Evolutionary conservation across 2,113 vertebrate species (phyloP).

Genomic region (Equus przewalskii): DNA sequence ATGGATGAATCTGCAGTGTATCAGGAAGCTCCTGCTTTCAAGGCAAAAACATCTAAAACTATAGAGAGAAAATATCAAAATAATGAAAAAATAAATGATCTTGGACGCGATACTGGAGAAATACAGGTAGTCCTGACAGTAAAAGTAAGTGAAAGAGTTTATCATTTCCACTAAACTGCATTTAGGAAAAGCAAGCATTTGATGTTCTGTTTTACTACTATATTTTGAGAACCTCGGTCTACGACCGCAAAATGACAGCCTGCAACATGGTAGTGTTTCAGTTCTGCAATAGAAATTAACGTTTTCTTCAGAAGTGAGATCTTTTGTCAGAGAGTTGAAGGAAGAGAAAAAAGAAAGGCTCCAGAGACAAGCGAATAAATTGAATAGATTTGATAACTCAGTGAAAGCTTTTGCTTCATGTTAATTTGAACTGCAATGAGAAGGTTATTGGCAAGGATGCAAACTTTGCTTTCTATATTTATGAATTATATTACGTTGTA

Average conservation of each 20-base stretch:
- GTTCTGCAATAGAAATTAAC: slow-evolving; percentile 71
- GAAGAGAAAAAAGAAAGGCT: slow-evolving; percentile 65
- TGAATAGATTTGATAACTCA: slow-evolving; percentile 74
- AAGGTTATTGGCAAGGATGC: slow-evolving; percentile 77
- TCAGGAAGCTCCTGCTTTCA: not conserved
- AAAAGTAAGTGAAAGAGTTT: not conserved
- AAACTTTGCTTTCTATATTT: slow-evolving; percentile 72
- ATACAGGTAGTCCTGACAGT: not conserved
- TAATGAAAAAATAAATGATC: slow-evolving; percentile 10
- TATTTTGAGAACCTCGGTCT: slow-evolving; percentile 47
- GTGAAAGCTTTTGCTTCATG: slow-evolving; percentile 72
- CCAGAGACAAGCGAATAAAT: slow-evolving; percentile 75
- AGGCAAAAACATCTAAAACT: slow-evolving; percentile 45
- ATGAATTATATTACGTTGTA: not conserved
- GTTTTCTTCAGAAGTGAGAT: slow-evolving; percentile 79
- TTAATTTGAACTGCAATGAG: slow-evolving; percentile 75
- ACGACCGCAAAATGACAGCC: slow-evolving; percentile 59
- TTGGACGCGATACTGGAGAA: not conserved
- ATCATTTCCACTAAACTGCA: slow-evolving; percentile 47
- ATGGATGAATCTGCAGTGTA: not conserved
- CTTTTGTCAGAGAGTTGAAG: slow-evolving; percentile 63
- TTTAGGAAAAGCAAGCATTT: not conserved
- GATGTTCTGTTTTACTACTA: not conserved
- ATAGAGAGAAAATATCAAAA: not conserved
- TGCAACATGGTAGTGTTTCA: slow-evolving; percentile 54